Evolutionary conservation across 2,888 invertebrate species (phyloP).

Genomic region (Ormyrus pomaceus): DNA sequence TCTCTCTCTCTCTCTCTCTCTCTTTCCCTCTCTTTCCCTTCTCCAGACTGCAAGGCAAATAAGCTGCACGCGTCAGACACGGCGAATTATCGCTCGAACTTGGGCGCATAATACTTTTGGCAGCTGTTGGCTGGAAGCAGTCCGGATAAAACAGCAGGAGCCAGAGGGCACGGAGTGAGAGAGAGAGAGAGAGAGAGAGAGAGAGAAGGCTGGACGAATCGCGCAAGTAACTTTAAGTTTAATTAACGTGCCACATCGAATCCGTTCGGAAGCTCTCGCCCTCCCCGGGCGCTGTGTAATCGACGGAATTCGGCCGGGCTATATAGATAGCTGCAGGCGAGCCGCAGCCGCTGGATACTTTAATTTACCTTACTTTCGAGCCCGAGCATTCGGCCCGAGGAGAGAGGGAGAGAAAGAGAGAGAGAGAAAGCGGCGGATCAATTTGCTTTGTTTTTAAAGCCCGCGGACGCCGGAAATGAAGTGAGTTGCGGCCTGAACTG

Average conservation of each 20-base stretch:
- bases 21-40: neutral
- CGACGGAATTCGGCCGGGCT: neutral
- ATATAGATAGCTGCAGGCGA: slow-evolving; percentile 10
- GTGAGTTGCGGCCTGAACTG: neutral
- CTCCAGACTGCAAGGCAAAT: slow-evolving; percentile 34
- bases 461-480: slow-evolving; percentile 37
- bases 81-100: slow-evolving; percentile 40
- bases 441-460: slow-evolving; percentile 45
- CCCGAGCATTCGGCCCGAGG: neutral
- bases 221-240: slow-evolving; percentile 69
- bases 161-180: neutral
- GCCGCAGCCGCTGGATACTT: slow-evolving; percentile 39
- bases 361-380: slow-evolving; percentile 54
- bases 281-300: slow-evolving; percentile 12
- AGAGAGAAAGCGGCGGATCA: neutral
- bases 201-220: slow-evolving; percentile 56
- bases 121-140: slow-evolving; percentile 59
- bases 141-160: too few species aligned
- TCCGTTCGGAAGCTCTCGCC: slow-evolving; percentile 56
- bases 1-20: neutral
- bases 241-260: slow-evolving; percentile 71
- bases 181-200: too few species aligned
- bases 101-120: slow-evolving; percentile 68
- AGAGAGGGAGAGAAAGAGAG: too few species aligned
- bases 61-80: neutral